phyloP scores from a whole-genome alignment of 2,113 vertebrate species.

The Stigmatopora nigra region DNA sequence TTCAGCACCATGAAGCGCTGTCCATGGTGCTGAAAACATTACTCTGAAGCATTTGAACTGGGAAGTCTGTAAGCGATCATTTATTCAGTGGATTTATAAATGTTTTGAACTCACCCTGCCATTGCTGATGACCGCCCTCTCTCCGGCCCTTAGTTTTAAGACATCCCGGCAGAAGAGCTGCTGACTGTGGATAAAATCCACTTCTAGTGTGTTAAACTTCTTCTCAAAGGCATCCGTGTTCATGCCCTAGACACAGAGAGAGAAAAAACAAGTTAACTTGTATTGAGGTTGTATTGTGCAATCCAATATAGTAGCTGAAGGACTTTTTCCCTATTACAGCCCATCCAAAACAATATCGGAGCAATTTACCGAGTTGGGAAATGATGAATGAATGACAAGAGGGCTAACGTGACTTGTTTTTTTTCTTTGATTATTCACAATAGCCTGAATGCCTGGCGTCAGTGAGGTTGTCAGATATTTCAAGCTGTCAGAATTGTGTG shows the following conservation, averaged over 20 bases:
- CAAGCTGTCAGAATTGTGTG: constrained; percentile 36
- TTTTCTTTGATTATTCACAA: constrained; percentile 34
- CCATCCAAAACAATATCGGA: constrained; percentile 32
- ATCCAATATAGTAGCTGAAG: constrained; percentile 23
- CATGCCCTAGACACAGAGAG: constrained; percentile 76
- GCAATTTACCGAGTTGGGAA: constrained; percentile 30
- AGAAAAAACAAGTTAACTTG: constrained; percentile 40
- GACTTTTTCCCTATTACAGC: constrained; percentile 22
- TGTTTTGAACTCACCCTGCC: constrained; percentile 78
- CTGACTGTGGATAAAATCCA: constrained; percentile 83
- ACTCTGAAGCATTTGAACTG: not conserved
- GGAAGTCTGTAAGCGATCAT: no score
- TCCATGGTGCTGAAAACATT: no score
- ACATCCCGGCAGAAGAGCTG: constrained; percentile 84
- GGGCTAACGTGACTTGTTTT: constrained; percentile 19
- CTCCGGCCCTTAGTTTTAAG: constrained; percentile 79
- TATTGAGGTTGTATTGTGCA: constrained; percentile 4
- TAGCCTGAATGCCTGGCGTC: constrained; percentile 40
- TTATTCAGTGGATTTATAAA: not conserved
- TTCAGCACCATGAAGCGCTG: not conserved
- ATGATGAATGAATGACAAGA: constrained; percentile 41
- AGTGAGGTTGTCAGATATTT: constrained; percentile 47
- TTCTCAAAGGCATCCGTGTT: constrained; percentile 83
- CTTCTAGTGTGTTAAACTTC: constrained; percentile 87
- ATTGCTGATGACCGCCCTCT: constrained; percentile 82